These are phyloP conservation scores for Girardinus metallicus DNA, from an alignment of 2,797 vertebrate genomes.

Conservation along the genomic window DNA sequence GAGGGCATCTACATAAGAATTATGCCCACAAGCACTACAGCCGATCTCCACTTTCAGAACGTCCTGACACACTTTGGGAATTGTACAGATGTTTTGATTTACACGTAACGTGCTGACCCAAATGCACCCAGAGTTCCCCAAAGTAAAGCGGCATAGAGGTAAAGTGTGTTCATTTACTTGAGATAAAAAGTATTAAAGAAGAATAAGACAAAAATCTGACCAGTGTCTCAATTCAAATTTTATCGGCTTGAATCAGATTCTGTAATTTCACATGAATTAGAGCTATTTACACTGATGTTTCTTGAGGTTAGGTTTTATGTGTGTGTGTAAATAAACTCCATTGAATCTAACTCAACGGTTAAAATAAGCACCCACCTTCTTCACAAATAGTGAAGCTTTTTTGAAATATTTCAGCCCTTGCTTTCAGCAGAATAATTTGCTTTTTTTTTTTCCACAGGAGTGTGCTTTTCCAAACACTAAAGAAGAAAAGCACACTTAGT, in stretches of 20 bases:
- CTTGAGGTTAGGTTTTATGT: neutral
- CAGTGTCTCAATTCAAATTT: neutral
- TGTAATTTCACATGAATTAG: neutral
- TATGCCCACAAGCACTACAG: neutral
- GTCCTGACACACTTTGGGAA: neutral
- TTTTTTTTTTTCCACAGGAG: neutral
- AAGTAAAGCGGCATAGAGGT: neutral
- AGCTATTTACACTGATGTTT: neutral
- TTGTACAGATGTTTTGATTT: neutral
- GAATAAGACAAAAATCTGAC: neutral
- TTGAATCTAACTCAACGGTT: neutral
- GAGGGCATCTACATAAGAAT: neutral
- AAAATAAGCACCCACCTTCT: neutral
- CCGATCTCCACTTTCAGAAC: neutral
- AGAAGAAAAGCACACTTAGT: neutral
- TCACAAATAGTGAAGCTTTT: neutral
- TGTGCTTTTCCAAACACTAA: neutral
- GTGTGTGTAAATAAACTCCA: neutral
- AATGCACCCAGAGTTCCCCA: neutral
- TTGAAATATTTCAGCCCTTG: neutral
- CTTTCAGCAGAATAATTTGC: neutral
- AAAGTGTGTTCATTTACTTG: neutral
- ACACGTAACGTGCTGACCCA: no score
- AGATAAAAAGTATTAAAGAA: neutral
- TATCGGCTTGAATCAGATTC: neutral